Evolutionary conservation across 2,888 invertebrate genomes (phyloP), one percentile per base, ranked within the genome.

Genomic region (Globia sparganii): DNA sequence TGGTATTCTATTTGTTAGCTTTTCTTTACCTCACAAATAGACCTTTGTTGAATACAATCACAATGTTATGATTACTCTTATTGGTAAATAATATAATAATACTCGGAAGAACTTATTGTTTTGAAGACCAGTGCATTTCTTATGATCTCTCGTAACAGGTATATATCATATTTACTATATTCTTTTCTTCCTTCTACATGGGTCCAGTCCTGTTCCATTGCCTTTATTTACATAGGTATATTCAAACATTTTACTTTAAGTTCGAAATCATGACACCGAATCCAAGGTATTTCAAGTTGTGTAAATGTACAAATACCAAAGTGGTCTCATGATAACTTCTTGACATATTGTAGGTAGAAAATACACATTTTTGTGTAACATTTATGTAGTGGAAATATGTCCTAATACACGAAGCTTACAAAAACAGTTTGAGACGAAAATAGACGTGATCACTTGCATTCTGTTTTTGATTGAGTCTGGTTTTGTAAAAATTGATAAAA

Each of bases 41-140:
- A 21, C 31, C n/a, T 49, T 77, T 78, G 79, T 77, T 69, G 15
- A 25, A 18, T 2, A 77, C 13, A 77, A 64, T 61, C 15, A n/a
- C 8, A 43, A 5, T 78, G 3, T 25, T 77, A 8, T 28, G 49
- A 21, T 56, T 21, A 25, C 43, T 31, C 6, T 31, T 37, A 37
- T 13, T n/a, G 15, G 31, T 58, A 25, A 11, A 53, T 28, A n/a
- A n/a, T n/a, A n/a, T n/a, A 18, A 28, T 11, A 70, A 34, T 49
- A n/a, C 28, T 25, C 34, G 13, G 1, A 1, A 18, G 15, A 4
- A 69, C 2, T 59, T 61, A 70, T 77, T 77, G 71, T 71, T 77
- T 61, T 25, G 4, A 40, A 78, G 37, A 31, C 4, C 18, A 25
- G 25, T 4, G 25, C 40, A 31, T 61, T 28, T 68, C 31, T 68